Evolutionary conservation across 2,113 vertebrate genomes (phyloP).

Genomic region (Chauna torquata): DNA sequence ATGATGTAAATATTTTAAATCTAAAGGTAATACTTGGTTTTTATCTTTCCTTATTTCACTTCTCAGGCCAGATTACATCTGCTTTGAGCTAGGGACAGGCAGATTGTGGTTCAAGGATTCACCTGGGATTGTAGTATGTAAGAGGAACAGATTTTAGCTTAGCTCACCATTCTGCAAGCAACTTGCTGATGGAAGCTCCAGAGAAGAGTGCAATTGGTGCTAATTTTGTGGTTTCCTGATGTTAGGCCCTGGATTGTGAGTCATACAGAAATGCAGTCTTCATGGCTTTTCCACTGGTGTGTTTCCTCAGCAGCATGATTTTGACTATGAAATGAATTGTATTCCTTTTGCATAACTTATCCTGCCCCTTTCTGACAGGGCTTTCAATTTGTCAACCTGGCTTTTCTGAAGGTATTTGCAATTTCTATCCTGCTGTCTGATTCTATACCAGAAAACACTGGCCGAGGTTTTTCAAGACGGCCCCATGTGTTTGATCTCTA

Average conservation of each 20-base stretch:
- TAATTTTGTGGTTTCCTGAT: not conserved
- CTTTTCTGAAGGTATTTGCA: not conserved
- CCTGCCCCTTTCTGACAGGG: not conserved
- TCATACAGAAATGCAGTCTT: not conserved
- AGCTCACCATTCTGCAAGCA: not conserved
- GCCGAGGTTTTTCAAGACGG: not conserved
- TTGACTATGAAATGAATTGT: not conserved
- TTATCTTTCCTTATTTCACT: not conserved
- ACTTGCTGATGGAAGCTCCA: not conserved
- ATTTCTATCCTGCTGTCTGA: not conserved
- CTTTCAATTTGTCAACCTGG: not conserved
- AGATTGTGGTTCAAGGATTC: conserved; percentile 14
- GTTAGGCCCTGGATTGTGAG: not conserved
- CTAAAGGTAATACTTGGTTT: not conserved
- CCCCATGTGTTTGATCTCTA: not conserved
- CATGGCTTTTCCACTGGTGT: not conserved
- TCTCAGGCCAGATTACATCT: not conserved
- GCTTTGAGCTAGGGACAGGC: not conserved
- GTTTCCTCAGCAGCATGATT: not conserved
- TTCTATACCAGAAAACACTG: not conserved
- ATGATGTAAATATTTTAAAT: not conserved
- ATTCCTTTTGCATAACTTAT: not conserved
- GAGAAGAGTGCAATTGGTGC: not conserved
- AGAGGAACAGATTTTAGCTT: not conserved
- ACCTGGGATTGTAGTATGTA: not conserved